Conservation (phyloP, 1,140 invertebrate genomes). For the Sinonovacula constricta region DNA sequence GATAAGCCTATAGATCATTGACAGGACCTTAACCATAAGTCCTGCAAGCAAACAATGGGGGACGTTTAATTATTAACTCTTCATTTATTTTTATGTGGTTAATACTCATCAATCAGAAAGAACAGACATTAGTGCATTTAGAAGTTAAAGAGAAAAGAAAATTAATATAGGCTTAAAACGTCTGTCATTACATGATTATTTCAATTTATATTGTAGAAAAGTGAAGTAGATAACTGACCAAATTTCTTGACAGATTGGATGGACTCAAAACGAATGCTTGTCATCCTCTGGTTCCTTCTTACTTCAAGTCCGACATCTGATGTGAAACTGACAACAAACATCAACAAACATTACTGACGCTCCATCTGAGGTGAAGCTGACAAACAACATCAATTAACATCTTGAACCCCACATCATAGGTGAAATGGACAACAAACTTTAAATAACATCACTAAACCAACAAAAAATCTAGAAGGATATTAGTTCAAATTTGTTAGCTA, state of each 20-base stretch:
- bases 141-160: not conserved
- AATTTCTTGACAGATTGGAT: constrained; percentile 59
- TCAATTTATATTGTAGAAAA: not conserved
- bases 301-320: constrained; percentile 15
- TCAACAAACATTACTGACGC: constrained; percentile 14
- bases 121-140: not conserved
- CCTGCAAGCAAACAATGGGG: no score
- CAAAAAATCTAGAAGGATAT: not conserved
- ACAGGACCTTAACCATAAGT: constrained; percentile 61
- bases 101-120: not conserved
- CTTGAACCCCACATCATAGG: not conserved
- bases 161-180: not conserved
- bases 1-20: constrained; percentile 61
- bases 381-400: not conserved
- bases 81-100: no score
- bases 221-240: no score
- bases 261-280: constrained; percentile 29
- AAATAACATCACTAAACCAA: not conserved
- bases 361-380: constrained; percentile 12
- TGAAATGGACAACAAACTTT: not conserved
- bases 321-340: constrained; percentile 42
- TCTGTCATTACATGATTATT: not conserved
- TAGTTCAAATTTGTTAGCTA: not conserved
- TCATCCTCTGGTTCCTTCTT: constrained; percentile 35
- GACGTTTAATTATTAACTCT: no score